A percentile compares a stretch with the other conserved stretches of the same genome.
These are phyloP conservation scores for Conus ventricosus DNA, from an alignment of 1,140 invertebrate species.

Conservation along the genomic window DNA sequence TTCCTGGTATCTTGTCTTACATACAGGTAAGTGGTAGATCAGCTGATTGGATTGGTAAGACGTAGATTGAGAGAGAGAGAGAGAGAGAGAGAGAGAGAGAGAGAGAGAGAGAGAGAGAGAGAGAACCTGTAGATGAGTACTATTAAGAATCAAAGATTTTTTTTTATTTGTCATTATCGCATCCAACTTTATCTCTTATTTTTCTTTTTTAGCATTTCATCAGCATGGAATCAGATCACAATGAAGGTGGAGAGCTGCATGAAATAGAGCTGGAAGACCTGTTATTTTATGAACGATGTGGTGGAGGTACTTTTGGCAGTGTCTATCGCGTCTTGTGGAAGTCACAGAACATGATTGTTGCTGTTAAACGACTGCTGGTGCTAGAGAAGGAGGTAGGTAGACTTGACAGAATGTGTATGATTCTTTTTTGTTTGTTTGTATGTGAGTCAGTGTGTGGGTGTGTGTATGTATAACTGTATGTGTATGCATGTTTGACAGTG, in stretches of 20 bases:
- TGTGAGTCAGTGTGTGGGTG: background rate
- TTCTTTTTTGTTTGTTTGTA: conserved; percentile 3
- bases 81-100: no score
- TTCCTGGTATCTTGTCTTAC: no score
- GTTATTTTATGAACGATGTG: conserved; percentile 74
- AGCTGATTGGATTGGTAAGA: no score
- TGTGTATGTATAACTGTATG: background rate
- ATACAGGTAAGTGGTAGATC: no score
- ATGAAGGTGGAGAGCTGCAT: conserved; percentile 51
- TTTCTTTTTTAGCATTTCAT: background rate
- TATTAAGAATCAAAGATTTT: no score
- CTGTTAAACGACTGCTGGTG: conserved; percentile 74
- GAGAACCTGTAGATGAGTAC: no score
- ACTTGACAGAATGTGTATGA: background rate
- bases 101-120: no score
- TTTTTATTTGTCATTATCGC: no score
- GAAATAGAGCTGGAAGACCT: conserved; percentile 73
- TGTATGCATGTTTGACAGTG: background rate
- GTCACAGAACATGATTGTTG: conserved; percentile 72
- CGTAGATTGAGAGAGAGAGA: no score
- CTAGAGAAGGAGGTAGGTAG: conserved; percentile 74
- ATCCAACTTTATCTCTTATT: background rate
- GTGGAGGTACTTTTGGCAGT: conserved; percentile 75
- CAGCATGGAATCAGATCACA: conserved; percentile 15
- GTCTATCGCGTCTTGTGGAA: conserved; percentile 75